Evolutionary conservation across 2,113 vertebrate genomes (phyloP).

Genomic region (Aleadryas rufinucha): DNA sequence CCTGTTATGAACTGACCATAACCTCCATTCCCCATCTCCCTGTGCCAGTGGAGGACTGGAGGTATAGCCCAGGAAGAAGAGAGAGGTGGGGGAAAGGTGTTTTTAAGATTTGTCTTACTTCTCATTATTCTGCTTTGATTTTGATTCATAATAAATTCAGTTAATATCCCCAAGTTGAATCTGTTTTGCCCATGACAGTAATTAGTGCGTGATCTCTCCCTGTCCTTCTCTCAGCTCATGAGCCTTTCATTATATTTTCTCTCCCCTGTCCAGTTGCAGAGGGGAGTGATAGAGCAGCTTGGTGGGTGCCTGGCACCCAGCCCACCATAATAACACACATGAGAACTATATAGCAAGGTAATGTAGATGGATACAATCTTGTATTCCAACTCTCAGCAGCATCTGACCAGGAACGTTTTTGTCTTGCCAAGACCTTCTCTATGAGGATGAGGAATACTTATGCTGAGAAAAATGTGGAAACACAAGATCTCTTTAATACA

Average conservation of each 20-base stretch:
- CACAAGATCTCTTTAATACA: neutral
- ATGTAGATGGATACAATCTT: accelerated
- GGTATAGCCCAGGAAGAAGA: neutral
- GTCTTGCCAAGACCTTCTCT: neutral
- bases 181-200: neutral
- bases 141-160: neutral
- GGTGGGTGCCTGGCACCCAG: neutral
- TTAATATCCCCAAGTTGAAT: neutral
- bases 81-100: neutral
- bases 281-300: neutral
- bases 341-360: neutral
- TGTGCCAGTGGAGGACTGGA: too few relatives aligned
- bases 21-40: neutral
- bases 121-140: neutral
- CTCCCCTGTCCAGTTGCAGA: neutral
- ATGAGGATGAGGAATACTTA: neutral
- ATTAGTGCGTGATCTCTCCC: neutral
- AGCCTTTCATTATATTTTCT: neutral
- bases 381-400: neutral
- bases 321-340: neutral
- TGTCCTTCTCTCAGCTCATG: neutral
- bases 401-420: neutral
- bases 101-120: neutral
- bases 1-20: neutral
- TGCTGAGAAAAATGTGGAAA: neutral